Base-by-base conservation (phyloP, 2,888 invertebrate genomes). In the Scaptodrosophila latifasciaeformis region DNA sequence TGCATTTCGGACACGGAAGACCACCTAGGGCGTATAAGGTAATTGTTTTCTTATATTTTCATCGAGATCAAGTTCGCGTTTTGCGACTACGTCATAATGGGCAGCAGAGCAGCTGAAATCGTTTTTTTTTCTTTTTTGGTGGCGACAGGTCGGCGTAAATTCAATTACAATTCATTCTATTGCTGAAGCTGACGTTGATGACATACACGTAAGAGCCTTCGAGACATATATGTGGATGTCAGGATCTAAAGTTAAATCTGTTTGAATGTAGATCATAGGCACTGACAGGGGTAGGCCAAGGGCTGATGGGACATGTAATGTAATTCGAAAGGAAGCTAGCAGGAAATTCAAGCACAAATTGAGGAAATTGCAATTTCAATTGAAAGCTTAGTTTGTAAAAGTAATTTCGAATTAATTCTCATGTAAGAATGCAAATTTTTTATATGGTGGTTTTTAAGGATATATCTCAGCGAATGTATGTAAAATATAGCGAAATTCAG, bases 341-440 rank as follows among this genome's bases (percentile, higher is more conserved):
- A 71, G 76, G 77, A 77, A 77, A 77, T 77, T 68, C 53, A 39
- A 34, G 34, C 39, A 60, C 50, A 75, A 65, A 71, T 75, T 77
- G 64, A 55, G 80, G 71, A 77, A 77, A 77, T 77, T 65, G 61
- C 59, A 75, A 77, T 77, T 71, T 66, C 42, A 80, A 70, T 80
- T 70, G 68, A 67, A 79, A 79, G 58, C 61, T 59, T 59, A 58
- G 62, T 66, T 67, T 66, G 42, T 51, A 59, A 46, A 66, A 72
- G 60, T 61, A n/a, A n/a, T n/a, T n/a, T n/a, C n/a, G n/a, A n/a
- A n/a, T n/a, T n/a, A n/a, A n/a, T n/a, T n/a, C n/a, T n/a, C n/a
- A n/a, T n/a, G n/a, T n/a, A n/a, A n/a, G n/a, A n/a, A n/a, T n/a
- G n/a, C n/a, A n/a, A n/a, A n/a, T n/a, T n/a, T n/a, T n/a, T n/a